Evolutionary conservation across 2,113 vertebrate genomes (phyloP), one percentile per base, ranked within the genome.

Genomic region (Leptocoma aspasia): DNA sequence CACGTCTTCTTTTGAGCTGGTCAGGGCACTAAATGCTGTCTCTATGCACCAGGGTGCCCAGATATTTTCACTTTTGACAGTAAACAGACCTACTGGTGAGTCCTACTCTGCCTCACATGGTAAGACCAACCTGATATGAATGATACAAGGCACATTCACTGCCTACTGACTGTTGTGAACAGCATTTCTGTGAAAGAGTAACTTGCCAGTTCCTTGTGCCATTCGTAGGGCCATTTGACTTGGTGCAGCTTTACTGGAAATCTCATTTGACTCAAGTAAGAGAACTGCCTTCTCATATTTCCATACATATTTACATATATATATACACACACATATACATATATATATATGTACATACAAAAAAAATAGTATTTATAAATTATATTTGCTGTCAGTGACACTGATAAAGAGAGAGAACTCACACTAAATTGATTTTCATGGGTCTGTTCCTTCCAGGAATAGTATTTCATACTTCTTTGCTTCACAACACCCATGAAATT

Each of bases 401-500:
- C 37, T 52, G 70, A 79, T 72, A 89, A 82, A 92, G 44, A 82
- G 41, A 91, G 18, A 79, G 5, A 12, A 14, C 22, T 88, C 50
- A 79, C 28, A 53, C 14, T 76, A 82, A 95, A 95, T 85, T 86
- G 68, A 90, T 93, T 94, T 94, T 86, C 83, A 91, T 65, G 70
- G 45, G 15, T 82, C 63, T 87, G 15, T 65, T 91, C 33, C 82
- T 93, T 94, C 39, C n/a, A 81, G 66, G 35, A 93, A 80, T 47
- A 92, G 64, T 73, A 37, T 39, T 92, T 95, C 66, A 93, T 54
- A 63, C 30, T 80, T 82, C 39, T 94, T 90, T 73, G 39, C 66
- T 92, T 95, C 63, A 69, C 42, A 90, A 88, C 44, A 91, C 30
- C 92, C 71, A 31, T 91, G 75, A 94, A 97, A 91, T 95, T 66